Evolutionary conservation across 1,140 invertebrate genomes (phyloP), one percentile per base, ranked within the genome.

Genomic region (Orchesella cincta): DNA sequence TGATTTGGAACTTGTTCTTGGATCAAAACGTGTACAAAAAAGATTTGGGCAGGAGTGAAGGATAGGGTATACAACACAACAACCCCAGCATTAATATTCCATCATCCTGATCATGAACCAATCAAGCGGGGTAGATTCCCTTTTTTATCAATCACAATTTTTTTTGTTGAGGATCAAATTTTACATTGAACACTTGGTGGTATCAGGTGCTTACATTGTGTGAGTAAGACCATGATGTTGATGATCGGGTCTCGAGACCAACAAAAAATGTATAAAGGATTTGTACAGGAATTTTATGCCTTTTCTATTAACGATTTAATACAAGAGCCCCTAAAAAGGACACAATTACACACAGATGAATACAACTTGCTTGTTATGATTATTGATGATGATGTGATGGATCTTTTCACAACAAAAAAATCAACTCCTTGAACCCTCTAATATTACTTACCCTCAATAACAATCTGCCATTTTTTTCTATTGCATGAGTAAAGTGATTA

Each of bases 101-200:
- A 46, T 46, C 39, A 46, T 5, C 5, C 18, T 8, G 39, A 46
- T 8, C n/a, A n/a, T n/a, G n/a, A n/a, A n/a, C n/a, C n/a, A n/a
- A n/a, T n/a, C n/a, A 46, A 46, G 5, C 39, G 18, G 39, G 39
- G 39, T 46, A 23, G n/a, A n/a, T n/a, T n/a, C n/a, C n/a, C 26
- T 57, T 57, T 57, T 57, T 57, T 57, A n/a, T 57, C 54, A 57
- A 57, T 57, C 14, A 46, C 39, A 5, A 57, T 57, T 57, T 57
- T 57, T n/a, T n/a, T 57, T 57, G 14, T 57, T 16, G 14, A 57
- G 54, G 14, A 18, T n/a, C 5, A 57, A n/a, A 26, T 57, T 57
- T 57, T 57, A 26, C 23, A 57, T 57, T 57, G 54, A 57, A n/a
- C 54, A 26, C 14, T 57, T 57, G 23, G 54, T 57, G 54, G 54